Evolutionary conservation across 2,888 invertebrate genomes (phyloP).

Genomic region (Iselma pallidipennis): DNA sequence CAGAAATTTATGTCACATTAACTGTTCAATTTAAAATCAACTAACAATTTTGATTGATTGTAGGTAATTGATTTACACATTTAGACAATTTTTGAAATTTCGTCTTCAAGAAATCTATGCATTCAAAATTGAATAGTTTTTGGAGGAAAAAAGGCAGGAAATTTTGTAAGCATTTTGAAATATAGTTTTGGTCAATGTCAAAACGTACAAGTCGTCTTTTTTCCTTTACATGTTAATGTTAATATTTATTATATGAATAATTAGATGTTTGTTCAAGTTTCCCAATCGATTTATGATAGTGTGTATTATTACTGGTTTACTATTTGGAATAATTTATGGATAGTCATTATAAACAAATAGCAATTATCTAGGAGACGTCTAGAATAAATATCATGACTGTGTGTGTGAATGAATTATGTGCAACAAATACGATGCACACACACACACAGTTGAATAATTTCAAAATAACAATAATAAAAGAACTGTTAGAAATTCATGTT

Average conservation of each 20-base stretch:
- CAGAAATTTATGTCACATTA: not conserved
- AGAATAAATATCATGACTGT: constrained; percentile 9
- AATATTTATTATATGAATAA: not conserved
- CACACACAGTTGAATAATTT: not conserved
- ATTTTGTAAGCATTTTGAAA: too few relatives aligned
- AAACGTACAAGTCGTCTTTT: not conserved
- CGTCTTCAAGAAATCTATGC: not conserved
- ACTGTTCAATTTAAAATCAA: not conserved
- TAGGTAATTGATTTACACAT: not conserved
- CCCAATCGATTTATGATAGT: constrained; percentile 9
- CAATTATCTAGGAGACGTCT: constrained; percentile 9
- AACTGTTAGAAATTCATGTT: too few relatives aligned
- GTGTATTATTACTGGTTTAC: constrained; percentile 7
- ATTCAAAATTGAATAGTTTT: not conserved
- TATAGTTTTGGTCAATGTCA: not conserved
- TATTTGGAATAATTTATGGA: constrained; percentile 11
- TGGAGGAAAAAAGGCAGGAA: not conserved
- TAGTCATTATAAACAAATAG: constrained; percentile 10
- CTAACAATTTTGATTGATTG: constrained; percentile 1
- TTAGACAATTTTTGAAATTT: too few relatives aligned
- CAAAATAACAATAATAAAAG: not conserved
- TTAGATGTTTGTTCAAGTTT: not conserved
- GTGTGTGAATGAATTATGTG: not conserved
- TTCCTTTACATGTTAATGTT: not conserved
- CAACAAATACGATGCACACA: not conserved